These are phyloP conservation scores for Mechanitis mazaeus DNA, from an alignment of 2,888 invertebrate species.

Conservation along the genomic window DNA sequence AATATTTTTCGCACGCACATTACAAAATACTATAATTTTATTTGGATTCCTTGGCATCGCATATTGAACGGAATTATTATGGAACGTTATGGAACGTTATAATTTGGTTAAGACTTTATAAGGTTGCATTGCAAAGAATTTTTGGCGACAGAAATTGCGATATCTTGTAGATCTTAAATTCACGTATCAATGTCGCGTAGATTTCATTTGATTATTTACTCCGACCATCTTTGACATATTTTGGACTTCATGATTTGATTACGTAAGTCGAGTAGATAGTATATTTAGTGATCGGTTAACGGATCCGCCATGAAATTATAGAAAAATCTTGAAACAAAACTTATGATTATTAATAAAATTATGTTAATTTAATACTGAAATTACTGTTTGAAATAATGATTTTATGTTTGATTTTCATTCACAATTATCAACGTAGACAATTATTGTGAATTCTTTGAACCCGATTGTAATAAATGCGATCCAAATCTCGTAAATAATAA, in stretches of 20 bases:
- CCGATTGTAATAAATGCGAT: no score
- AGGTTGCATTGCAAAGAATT: constrained; percentile 72
- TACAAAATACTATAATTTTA: no score
- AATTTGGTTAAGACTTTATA: constrained; percentile 71
- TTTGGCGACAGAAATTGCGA: constrained; percentile 60
- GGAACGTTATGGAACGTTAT: constrained; percentile 62
- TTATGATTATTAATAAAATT: background rate
- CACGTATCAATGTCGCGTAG: constrained; percentile 55
- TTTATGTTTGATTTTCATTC: no score
- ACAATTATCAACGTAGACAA: no score
- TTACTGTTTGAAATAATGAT: no score
- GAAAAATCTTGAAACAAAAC: constrained; percentile 14
- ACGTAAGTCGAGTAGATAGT: constrained; percentile 46
- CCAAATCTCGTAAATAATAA: no score
- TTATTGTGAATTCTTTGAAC: no score
- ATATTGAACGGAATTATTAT: constrained; percentile 26
- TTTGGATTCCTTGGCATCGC: no score
- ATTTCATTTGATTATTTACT: constrained; percentile 68
- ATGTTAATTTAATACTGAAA: no score
- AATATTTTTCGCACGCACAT: no score
- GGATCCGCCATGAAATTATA: constrained; percentile 40
- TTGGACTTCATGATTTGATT: constrained; percentile 60
- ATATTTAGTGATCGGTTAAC: constrained; percentile 47
- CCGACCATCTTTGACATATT: constrained; percentile 55
- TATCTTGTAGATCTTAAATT: constrained; percentile 69